These are phyloP conservation scores for Pseudochaenichthys georgianus DNA, from an alignment of 2,797 vertebrate genomes.

Conservation along the genomic window DNA sequence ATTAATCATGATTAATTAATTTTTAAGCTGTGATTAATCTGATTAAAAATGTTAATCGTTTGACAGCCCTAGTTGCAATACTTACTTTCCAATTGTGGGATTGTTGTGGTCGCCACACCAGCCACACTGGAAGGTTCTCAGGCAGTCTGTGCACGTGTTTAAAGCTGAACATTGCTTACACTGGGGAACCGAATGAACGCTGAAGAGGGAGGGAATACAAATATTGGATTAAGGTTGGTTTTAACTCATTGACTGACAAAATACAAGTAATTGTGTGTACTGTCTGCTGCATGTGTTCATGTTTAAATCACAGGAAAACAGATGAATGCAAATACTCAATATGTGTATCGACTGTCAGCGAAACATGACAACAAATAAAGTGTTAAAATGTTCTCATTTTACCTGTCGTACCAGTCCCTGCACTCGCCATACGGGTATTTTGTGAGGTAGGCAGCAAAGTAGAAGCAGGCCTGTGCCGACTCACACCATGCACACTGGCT, in stretches of 20 bases:
- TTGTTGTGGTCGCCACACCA: constrained; percentile 95
- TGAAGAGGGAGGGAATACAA: constrained; percentile 48
- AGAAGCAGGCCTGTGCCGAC: constrained; percentile 93
- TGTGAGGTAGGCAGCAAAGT: constrained; percentile 94
- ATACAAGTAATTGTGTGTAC: background rate
- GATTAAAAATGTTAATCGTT: too few relatives aligned
- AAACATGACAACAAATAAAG: background rate
- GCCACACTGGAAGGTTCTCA: constrained; percentile 93
- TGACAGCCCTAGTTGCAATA: background rate
- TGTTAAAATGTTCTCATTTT: constrained; percentile 24
- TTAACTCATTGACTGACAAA: background rate
- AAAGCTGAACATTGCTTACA: constrained; percentile 91
- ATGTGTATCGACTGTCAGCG: background rate
- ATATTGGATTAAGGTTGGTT: background rate
- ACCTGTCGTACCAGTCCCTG: constrained; percentile 96
- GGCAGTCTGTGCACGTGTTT: constrained; percentile 89
- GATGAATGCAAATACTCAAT: background rate
- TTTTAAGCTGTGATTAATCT: too few relatives aligned
- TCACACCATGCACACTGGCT: constrained; percentile 98
- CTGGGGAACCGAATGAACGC: constrained; percentile 92
- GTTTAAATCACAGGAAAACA: constrained; percentile 8
- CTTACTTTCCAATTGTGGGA: constrained; percentile 92
- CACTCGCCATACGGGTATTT: constrained; percentile 94
- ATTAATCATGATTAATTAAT: too few relatives aligned
- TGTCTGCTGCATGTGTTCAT: background rate